Evolutionary conservation across 2,888 invertebrate genomes (phyloP).

Genomic region (Noctua fimbriata): DNA sequence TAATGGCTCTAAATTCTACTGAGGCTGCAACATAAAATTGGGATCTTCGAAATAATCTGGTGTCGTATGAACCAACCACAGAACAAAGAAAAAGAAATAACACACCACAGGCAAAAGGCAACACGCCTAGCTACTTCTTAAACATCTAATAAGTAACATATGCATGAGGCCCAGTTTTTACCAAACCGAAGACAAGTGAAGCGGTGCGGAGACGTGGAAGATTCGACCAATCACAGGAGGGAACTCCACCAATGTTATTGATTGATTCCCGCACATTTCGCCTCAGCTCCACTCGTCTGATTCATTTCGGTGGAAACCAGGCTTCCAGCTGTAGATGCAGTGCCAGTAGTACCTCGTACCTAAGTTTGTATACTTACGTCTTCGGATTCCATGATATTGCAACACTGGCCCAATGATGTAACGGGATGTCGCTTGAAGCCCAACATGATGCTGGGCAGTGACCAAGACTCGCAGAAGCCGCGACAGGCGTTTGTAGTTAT

Average conservation of each 20-base stretch:
- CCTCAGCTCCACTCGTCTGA: neutral
- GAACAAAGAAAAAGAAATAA: neutral
- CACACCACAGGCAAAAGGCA: neutral
- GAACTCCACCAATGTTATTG: neutral
- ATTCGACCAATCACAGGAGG: neutral
- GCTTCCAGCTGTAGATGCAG: neutral
- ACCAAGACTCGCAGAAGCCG: slow-evolving; percentile 96
- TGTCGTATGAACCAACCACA: neutral
- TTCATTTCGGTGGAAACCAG: neutral
- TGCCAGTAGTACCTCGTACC: neutral
- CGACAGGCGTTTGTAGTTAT: slow-evolving; percentile 97
- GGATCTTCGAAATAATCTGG: neutral
- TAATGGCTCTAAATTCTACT: neutral
- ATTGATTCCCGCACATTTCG: neutral
- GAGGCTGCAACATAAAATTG: neutral
- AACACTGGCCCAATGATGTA: slow-evolving; percentile 96
- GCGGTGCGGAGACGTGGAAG: neutral
- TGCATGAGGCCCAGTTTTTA: neutral
- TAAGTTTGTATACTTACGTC: slow-evolving; percentile 90
- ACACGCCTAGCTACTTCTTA: neutral
- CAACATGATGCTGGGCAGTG: slow-evolving; percentile 93
- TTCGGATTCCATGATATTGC: slow-evolving; percentile 97
- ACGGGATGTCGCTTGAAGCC: slow-evolving; percentile 91
- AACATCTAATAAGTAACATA: neutral
- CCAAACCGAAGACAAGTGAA: neutral